Percentiles rank a stretch among this genome's conserved stretches.
Conservation (phyloP, 2,113 vertebrate species). For the Mustelus asterias region DNA sequence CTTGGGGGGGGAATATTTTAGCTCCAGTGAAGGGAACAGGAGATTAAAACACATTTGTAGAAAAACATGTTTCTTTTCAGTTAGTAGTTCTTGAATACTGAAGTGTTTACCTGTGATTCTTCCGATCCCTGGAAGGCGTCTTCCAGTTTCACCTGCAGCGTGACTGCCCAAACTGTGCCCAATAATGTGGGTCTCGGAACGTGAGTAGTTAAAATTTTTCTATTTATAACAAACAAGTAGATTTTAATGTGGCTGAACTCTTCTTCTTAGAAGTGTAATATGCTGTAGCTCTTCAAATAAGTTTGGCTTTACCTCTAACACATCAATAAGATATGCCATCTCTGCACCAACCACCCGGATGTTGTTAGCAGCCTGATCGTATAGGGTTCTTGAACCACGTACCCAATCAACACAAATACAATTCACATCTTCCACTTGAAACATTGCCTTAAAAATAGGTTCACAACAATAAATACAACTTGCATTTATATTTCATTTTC, state of each 20-base stretch:
- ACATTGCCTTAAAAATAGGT: conserved; percentile 40
- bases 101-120: conserved; percentile 44
- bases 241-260: neutral
- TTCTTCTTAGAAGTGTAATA: neutral
- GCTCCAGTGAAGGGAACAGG: neutral
- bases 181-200: conserved; percentile 40
- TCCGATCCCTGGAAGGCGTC: conserved; percentile 38
- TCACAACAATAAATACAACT: neutral
- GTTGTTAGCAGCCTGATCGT: conserved; percentile 42
- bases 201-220: conserved; percentile 38
- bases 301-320: conserved; percentile 38
- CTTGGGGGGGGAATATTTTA: neutral
- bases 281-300: neutral
- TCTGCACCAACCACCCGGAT: conserved; percentile 42
- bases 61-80: neutral
- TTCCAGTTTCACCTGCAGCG: conserved; percentile 43
- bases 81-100: neutral
- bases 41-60: neutral
- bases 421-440: conserved; percentile 44
- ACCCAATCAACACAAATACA: conserved; percentile 45
- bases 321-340: conserved; percentile 39
- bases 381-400: conserved; percentile 40
- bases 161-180: conserved; percentile 46
- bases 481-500: neutral
- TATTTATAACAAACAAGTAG: conserved; percentile 17